These are phyloP conservation scores for Apis mellifera DNA, from an alignment of 1,140 invertebrate genomes.

Conservation along the genomic window DNA sequence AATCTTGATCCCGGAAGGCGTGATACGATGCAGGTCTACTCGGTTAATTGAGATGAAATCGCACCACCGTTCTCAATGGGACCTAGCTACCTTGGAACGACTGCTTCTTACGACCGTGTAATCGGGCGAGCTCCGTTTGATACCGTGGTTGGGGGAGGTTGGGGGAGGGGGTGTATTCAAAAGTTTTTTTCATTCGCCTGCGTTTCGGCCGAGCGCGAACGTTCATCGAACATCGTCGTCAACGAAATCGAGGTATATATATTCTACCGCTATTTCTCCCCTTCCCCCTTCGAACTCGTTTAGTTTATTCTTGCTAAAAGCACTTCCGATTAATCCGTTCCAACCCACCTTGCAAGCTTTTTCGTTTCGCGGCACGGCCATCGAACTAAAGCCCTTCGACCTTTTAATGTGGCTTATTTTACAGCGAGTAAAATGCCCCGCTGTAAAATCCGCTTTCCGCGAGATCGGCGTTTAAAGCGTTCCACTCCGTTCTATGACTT, in stretches of 20 bases:
- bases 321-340: slow-evolving; percentile 26
- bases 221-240: background rate
- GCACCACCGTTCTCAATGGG: background rate
- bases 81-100: background rate
- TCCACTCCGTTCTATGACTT: background rate
- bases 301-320: slow-evolving; percentile 39
- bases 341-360: background rate
- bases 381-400: background rate
- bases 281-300: background rate
- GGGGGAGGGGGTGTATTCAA: background rate
- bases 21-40: background rate
- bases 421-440: background rate
- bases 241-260: background rate
- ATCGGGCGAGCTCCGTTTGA: background rate
- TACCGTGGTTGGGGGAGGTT: background rate
- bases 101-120: background rate
- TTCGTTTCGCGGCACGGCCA: background rate
- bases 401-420: slow-evolving; percentile 30
- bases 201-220: background rate
- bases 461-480: background rate
- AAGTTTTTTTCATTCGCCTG: background rate
- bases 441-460: background rate
- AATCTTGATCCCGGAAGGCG: background rate
- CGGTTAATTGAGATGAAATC: slow-evolving; percentile 9
- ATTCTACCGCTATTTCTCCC: rapidly evolving